phyloP scores from a whole-genome alignment of 2,113 vertebrate species.

The Bufo bufo region DNA sequence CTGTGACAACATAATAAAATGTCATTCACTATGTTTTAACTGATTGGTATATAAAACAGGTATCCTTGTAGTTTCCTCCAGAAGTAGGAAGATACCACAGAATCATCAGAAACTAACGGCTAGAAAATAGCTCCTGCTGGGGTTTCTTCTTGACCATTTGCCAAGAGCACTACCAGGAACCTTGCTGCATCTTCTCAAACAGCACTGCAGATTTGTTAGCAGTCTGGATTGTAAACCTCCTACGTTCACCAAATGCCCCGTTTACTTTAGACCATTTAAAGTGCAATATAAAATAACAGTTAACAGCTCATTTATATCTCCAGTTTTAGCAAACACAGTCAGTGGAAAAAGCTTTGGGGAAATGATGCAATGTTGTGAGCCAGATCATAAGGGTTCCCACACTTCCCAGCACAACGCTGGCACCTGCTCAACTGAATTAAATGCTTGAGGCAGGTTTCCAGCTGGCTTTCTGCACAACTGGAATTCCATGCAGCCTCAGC shows the following conservation, averaged over 20 bases:
- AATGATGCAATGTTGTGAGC: conserved; percentile 14
- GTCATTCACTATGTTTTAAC: not conserved
- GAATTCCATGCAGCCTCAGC: not conserved
- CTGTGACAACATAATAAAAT: no score
- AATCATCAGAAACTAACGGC: not conserved
- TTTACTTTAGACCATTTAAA: not conserved
- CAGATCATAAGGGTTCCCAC: conserved; percentile 51
- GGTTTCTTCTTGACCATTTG: not conserved
- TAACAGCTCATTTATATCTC: not conserved
- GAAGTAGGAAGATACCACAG: not conserved
- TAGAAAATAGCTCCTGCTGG: not conserved
- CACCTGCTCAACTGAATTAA: conserved; percentile 23
- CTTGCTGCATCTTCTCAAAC: not conserved
- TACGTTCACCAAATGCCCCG: not conserved
- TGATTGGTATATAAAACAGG: not conserved
- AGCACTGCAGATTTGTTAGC: not conserved
- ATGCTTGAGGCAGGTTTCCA: conserved; percentile 31
- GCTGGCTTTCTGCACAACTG: not conserved
- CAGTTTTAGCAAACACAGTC: conserved; percentile 33
- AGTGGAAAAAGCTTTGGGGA: conserved; percentile 32
- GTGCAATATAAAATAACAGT: not conserved
- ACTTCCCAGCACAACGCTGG: not conserved
- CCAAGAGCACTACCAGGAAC: not conserved
- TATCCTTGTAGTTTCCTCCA: not conserved
- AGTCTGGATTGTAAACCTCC: not conserved